Evolutionary conservation across 2,797 vertebrate genomes (phyloP), one percentile per base, ranked within the genome.

Genomic region (Sylvilagus floridanus): DNA sequence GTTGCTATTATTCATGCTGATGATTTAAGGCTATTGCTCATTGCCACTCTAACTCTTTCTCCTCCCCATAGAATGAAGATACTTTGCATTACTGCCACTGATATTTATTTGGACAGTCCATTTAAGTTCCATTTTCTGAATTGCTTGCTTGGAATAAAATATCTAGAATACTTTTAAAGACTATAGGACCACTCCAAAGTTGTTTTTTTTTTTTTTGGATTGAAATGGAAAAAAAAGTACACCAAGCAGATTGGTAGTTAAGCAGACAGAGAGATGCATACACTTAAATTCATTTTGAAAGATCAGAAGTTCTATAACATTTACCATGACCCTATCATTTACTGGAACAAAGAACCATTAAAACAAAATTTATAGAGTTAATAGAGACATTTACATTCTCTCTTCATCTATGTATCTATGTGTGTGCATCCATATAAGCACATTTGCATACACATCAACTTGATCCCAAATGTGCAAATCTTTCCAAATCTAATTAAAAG

Each of bases 401-500:
- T 81, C 22, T 88, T 93, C 71, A 35, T 78, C 5, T 94, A 6
- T 92, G 9, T 47, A 35, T 91, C 22, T 90, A 12, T 90, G 13
- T 57, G 12, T 91, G 28, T 79, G 71, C 66, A 65, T 21, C 24
- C 42, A 52, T 5, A 78, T 32, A 79, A 2, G 50, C 32, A 62
- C 8, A 71, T 21, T 71, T 5, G 30, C 3, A 78, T 8, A 71
- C 7, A 42, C 0, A 52, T 0, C 3, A 66, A 5, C 21, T 85
- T 79, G 90, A 62, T 93, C 47, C 30, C 30, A 86, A 75, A 81
- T 96, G 54, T 82, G n/a, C 16, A 93, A 54, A 83, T 66, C n/a
- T 57, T 75, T 90, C 37, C 37, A 60, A 96, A 89, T 85, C 32
- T 72, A 96, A 95, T 91, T 88, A 47, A 83, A 93, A 84, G 13